Evolutionary conservation across 2,113 vertebrate species (phyloP).

Genomic region (Seriola aureovittata): DNA sequence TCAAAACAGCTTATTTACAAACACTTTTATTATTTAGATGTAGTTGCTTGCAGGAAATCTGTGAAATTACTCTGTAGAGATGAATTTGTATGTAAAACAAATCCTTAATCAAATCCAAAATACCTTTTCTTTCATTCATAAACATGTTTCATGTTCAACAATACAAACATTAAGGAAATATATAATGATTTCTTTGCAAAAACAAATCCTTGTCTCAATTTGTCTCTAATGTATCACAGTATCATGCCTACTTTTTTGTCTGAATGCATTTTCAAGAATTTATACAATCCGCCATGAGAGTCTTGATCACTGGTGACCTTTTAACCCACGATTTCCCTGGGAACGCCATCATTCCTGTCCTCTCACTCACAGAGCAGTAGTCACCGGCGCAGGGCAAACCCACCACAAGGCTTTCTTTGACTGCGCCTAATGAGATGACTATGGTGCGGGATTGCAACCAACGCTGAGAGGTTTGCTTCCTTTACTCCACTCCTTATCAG

Average conservation of each 20-base stretch:
- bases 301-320: constrained; percentile 52
- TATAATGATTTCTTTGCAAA: background rate
- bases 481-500: constrained; percentile 59
- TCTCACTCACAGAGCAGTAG: constrained; percentile 61
- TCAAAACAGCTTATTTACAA: background rate
- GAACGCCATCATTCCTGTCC: constrained; percentile 64
- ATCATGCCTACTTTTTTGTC: background rate
- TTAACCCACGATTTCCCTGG: constrained; percentile 57
- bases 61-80: too few species aligned
- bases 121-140: too few species aligned
- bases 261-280: background rate
- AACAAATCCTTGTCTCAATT: background rate
- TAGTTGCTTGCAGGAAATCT: background rate
- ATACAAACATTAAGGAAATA: background rate
- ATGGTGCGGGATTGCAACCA: constrained; percentile 59
- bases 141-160: background rate
- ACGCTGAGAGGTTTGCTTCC: constrained; percentile 40
- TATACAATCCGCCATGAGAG: background rate
- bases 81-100: too few species aligned
- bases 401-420: constrained; percentile 78
- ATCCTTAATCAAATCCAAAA: too few species aligned
- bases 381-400: constrained; percentile 40
- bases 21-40: background rate
- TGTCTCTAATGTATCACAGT: background rate
- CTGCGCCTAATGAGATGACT: constrained; percentile 70